Conservation (phyloP, 2,888 invertebrate species). For the Glaucopsyche alexis region DNA sequence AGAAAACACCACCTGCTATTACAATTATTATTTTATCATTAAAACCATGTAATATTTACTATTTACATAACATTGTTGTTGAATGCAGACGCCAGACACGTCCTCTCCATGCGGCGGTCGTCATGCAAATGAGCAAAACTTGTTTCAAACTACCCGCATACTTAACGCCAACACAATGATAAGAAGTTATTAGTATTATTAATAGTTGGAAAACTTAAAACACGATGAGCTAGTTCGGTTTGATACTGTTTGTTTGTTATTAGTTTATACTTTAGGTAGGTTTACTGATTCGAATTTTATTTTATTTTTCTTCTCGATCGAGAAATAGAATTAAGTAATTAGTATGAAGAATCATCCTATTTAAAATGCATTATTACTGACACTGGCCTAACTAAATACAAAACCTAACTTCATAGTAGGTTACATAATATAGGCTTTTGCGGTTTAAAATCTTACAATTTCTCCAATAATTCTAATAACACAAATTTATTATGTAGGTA, state of each 20-base stretch:
- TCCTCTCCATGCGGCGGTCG: slow-evolving; percentile 37
- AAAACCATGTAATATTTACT: not conserved
- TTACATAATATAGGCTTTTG: no score
- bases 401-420: no score
- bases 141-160: slow-evolving; percentile 9
- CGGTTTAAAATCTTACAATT: no score
- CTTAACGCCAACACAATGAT: not conserved
- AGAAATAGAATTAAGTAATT: no score
- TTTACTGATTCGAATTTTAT: no score
- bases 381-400: not conserved
- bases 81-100: slow-evolving; percentile 8
- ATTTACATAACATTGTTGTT: not conserved
- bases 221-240: no score
- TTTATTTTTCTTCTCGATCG: no score
- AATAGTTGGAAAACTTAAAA: no score
- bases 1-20: not conserved
- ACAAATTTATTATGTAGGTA: not conserved
- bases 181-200: no score
- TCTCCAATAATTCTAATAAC: not conserved
- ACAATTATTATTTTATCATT: slow-evolving; percentile 5
- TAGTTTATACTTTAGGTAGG: no score
- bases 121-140: slow-evolving; percentile 43
- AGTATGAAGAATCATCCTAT: not conserved
- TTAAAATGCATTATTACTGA: no score
- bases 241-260: no score